Conservation (phyloP, 2,888 invertebrate species). For the Galeopsomyia nigrocyanea region DNA sequence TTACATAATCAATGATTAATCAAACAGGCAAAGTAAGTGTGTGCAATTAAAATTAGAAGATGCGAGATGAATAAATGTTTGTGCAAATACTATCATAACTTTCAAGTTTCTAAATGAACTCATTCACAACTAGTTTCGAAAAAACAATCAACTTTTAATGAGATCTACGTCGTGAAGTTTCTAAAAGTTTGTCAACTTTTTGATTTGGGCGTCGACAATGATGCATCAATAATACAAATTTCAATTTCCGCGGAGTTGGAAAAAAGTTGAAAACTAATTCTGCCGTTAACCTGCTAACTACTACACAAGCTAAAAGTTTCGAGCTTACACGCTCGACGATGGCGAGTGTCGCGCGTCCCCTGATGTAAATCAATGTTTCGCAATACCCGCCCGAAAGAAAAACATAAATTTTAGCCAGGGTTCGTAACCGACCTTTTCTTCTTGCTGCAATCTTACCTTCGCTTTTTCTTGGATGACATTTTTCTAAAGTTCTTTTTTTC, state of each 20-base stretch:
- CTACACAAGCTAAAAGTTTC: conserved; percentile 19
- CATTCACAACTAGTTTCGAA: too few species aligned
- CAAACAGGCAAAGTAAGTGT: too few species aligned
- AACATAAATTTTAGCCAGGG: conserved; percentile 46
- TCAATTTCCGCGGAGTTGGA: conserved; percentile 11
- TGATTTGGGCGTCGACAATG: conserved; percentile 27
- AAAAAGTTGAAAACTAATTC: conserved; percentile 36
- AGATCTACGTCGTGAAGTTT: too few species aligned
- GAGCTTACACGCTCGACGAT: conserved; percentile 6
- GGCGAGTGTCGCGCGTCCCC: neutral
- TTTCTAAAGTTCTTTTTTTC: conserved; percentile 16
- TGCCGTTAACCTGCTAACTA: conserved; percentile 28
- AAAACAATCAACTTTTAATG: too few species aligned
- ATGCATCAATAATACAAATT: conserved; percentile 34
- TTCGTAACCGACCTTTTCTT: conserved; percentile 18
- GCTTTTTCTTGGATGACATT: conserved; percentile 23
- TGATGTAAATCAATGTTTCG: conserved; percentile 41
- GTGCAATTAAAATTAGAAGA: too few species aligned
- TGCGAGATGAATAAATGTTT: too few species aligned
- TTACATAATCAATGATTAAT: too few species aligned
- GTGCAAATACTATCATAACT: too few species aligned
- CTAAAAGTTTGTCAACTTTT: neutral
- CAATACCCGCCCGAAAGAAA: conserved; percentile 42
- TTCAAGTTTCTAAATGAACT: too few species aligned
- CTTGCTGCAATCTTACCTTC: conserved; percentile 11